Conservation (phyloP, 2,888 invertebrate species). For the Clostera curtula region DNA sequence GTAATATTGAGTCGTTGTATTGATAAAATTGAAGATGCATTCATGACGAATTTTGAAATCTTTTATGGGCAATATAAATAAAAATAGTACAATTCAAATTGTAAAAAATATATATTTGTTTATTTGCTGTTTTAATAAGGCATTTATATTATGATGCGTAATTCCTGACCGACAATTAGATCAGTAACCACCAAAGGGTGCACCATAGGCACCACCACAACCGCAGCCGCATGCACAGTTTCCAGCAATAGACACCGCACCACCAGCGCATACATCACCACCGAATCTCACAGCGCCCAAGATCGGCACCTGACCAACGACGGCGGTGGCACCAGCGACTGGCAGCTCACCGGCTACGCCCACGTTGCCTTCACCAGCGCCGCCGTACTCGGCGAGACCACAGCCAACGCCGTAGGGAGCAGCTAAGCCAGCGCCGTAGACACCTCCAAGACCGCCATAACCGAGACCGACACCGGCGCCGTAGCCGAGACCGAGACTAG, state of each 20-base stretch:
- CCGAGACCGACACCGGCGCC: constrained; percentile 5
- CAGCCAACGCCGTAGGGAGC: constrained; percentile 7
- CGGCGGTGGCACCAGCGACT: constrained; percentile 30
- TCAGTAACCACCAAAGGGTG: too few species aligned
- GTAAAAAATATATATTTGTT: too few species aligned
- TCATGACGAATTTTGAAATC: too few species aligned
- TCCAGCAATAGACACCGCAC: constrained; percentile 36
- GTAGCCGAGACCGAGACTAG: constrained; percentile 1
- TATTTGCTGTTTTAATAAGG: too few species aligned
- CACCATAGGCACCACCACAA: constrained; percentile 4
- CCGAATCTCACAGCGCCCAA: constrained; percentile 35
- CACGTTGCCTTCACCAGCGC: constrained; percentile 28
- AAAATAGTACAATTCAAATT: too few species aligned
- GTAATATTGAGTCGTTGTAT: too few species aligned
- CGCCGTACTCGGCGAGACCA: constrained; percentile 20
- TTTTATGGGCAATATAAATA: too few species aligned
- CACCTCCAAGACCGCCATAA: constrained; percentile 2
- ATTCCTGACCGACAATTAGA: too few species aligned
- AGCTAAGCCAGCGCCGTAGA: constrained; percentile 7
- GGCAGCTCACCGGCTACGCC: constrained; percentile 30
- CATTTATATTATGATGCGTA: too few species aligned
- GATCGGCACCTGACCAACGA: constrained; percentile 35
- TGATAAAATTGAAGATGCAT: too few species aligned
- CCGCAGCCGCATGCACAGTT: constrained; percentile 33
- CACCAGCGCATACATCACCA: constrained; percentile 34